Percentiles rank a stretch among this genome's conserved stretches.
Conservation (phyloP, 2,113 vertebrate genomes). For the Casuarius casuarius region DNA sequence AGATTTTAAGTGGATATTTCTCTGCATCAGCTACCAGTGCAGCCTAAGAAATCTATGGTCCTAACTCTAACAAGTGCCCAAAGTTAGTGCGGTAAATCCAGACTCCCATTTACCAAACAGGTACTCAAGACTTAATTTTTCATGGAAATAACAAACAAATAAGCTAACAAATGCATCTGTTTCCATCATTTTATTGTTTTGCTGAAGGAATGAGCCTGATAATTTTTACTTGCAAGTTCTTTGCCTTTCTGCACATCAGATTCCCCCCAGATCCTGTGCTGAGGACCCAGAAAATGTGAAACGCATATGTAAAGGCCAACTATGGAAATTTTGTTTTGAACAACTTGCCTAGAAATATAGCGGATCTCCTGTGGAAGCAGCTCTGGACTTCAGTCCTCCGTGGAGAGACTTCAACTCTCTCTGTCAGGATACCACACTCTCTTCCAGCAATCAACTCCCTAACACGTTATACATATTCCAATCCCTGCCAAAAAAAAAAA, state of each 20-base stretch:
- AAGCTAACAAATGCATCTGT: not conserved
- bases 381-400: not conserved
- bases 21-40: not conserved
- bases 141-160: not conserved
- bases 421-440: not conserved
- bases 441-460: not conserved
- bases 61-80: not conserved
- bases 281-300: not conserved
- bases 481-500: not conserved
- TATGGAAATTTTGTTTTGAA: not conserved
- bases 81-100: not conserved
- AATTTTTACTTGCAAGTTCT: not conserved
- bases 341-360: not conserved
- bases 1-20: not conserved
- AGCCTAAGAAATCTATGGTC: not conserved
- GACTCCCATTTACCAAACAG: not conserved
- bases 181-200: not conserved
- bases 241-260: not conserved
- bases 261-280: not conserved
- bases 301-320: not conserved
- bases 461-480: not conserved
- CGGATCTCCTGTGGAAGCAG: not conserved
- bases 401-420: not conserved
- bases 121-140: not conserved
- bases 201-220: not conserved